Base-by-base conservation (phyloP, 2,888 invertebrate genomes). In the Lomographa bimaculata region DNA sequence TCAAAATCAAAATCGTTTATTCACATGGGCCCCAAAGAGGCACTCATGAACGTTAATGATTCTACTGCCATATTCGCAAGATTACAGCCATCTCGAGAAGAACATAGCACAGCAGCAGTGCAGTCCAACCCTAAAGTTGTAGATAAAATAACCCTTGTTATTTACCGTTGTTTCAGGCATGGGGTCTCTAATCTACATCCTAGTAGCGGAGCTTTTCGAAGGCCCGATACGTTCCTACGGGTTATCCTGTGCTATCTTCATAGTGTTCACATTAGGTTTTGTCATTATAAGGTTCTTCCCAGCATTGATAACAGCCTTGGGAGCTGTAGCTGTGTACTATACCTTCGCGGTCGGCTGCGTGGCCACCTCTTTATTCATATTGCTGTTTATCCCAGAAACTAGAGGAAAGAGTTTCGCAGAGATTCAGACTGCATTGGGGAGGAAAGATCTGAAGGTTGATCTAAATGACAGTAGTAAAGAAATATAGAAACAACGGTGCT, bases 121-220 rank as follows among this genome's bases (percentile, higher is more conserved):
- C n/a, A n/a, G n/a, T n/a, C n/a, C n/a, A n/a, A n/a, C n/a, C n/a
- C n/a, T n/a, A n/a, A n/a, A n/a, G n/a, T n/a, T n/a, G n/a, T n/a
- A n/a, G n/a, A n/a, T n/a, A n/a, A n/a, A n/a, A n/a, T n/a, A n/a
- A n/a, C n/a, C n/a, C n/a, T n/a, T n/a, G n/a, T n/a, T n/a, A n/a
- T n/a, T n/a, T n/a, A n/a, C n/a, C n/a, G n/a, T n/a, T n/a, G n/a
- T 36, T 49, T 12, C 62, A 73, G 74, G 74, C 21, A 51, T 66
- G 8, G 73, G 71, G 2, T 66, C 71, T 0, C 9, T 71, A 2
- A 33, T 50, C 14, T 71, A 69, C 67, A 40, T 60, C 5, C 36
- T 67, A 0, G 37, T 48, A 5, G 56, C 71, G 0, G 73, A 73
- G 27, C 39, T 73, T 2, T 70, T 70, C 28, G 66, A 69, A 28